These are phyloP conservation scores for Euschistus heros DNA, from an alignment of 1,140 invertebrate species.

Conservation along the genomic window DNA sequence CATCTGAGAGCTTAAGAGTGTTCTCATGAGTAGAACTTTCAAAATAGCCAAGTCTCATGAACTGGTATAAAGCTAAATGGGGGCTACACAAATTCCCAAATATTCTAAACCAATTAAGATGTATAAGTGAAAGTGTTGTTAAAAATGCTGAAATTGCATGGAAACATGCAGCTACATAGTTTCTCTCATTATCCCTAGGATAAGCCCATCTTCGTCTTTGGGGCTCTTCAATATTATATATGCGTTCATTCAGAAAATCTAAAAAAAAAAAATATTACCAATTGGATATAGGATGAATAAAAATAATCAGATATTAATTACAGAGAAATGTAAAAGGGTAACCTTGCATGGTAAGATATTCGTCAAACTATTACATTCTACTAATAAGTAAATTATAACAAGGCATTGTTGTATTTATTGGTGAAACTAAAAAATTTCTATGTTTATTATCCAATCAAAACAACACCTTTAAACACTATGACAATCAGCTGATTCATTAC, in stretches of 20 bases:
- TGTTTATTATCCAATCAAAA: too few relatives aligned
- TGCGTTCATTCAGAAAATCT: background rate
- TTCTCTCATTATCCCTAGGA: conserved; percentile 36
- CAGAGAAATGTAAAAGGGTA: too few relatives aligned
- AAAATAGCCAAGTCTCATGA: conserved; percentile 33
- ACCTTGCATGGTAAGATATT: too few relatives aligned
- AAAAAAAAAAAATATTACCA: too few relatives aligned
- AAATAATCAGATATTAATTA: too few relatives aligned
- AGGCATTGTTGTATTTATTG: too few relatives aligned
- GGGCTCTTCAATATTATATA: conserved; percentile 14
- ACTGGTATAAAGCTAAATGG: conserved; percentile 41
- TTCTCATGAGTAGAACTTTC: conserved; percentile 16
- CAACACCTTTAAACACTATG: too few relatives aligned
- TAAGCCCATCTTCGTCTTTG: conserved; percentile 24
- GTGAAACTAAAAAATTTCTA: too few relatives aligned
- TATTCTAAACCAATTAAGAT: conserved; percentile 43
- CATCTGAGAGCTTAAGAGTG: conserved; percentile 13
- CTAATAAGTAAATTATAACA: too few relatives aligned
- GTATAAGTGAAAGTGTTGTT: conserved; percentile 41
- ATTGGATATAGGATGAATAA: too few relatives aligned
- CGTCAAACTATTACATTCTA: too few relatives aligned
- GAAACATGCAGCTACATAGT: conserved; percentile 43
- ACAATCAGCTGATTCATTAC: too few relatives aligned
- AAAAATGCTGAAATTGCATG: conserved; percentile 41
- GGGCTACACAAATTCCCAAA: conserved; percentile 40